Base-by-base conservation (phyloP, 2,797 vertebrate species). In the Xiphophorus birchmanni region DNA sequence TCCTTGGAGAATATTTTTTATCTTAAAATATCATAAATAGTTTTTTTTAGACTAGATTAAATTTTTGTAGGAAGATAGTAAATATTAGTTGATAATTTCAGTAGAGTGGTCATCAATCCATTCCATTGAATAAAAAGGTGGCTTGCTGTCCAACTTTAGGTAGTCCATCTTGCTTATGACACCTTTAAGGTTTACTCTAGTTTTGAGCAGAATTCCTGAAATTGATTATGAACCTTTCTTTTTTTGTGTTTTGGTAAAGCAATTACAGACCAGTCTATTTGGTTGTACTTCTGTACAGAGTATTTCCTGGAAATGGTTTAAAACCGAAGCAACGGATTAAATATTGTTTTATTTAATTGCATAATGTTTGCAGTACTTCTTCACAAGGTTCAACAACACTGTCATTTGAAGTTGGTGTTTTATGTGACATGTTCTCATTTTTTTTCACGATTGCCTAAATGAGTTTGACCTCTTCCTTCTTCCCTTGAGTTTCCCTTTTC, bases 401-500 rank as follows among this genome's bases (percentile, higher is more conserved):
- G 10, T 52, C 79, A 82, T 84, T 88, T 80, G 77, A 80, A 83
- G 60, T 67, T 52, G 76, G 82, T 84, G 81, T 81, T 80, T 86
- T 86, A 80, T 86, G 45, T 88, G 77, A 84, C 86, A 80, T 90
- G 88, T 76, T 45, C 74, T 13, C n/a, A 7, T 45, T 75, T 45
- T 54, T 87, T 82, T 45, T 77, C 40, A 63, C 52, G 76, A 81
- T 84, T 80, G 76, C 50, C 81, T 80, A 87, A 94, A 94, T 93
- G 82, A 81, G 75, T 91, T 92, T 92, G 88, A 92, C 90, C 91
- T 84, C 74, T 78, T 77, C 54, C 77, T 83, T 73, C 32, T 73
- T 89, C 88, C 84, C 74, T 13, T 86, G 84, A 81, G 82, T 71
- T 86, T 90, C 13, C 26, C 86, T 81, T 74, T 82, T 37, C 76